Conservation (phyloP, 2,113 vertebrate genomes). For the Azemiops feae region DNA sequence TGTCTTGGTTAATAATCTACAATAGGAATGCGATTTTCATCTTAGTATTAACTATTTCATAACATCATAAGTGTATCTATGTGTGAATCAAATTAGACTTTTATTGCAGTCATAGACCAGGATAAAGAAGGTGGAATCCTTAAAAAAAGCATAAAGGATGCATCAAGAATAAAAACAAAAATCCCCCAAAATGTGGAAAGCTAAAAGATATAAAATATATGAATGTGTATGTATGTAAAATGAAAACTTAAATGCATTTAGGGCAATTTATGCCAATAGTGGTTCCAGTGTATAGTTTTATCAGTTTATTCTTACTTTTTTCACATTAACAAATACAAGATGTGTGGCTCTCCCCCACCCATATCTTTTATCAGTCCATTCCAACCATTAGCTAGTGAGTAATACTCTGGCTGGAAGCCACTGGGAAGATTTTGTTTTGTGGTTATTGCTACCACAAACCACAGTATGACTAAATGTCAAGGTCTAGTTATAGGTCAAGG, state of each 20-base stretch:
- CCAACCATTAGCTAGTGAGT: constrained; percentile 69
- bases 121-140: neutral
- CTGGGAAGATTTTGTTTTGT: constrained; percentile 71
- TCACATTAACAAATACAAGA: constrained; percentile 39
- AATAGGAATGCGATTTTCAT: neutral
- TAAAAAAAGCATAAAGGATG: neutral
- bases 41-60: neutral
- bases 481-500: constrained; percentile 71
- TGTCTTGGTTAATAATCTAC: neutral
- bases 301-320: constrained; percentile 29
- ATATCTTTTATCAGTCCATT: constrained; percentile 58
- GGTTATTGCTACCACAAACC: constrained; percentile 73
- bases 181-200: neutral
- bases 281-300: neutral
- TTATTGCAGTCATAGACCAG: neutral
- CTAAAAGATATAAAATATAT: neutral
- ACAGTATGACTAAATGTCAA: constrained; percentile 60
- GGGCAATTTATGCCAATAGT: constrained; percentile 3
- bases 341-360: constrained; percentile 18
- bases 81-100: neutral
- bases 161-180: neutral
- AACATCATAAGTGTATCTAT: neutral
- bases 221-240: neutral
- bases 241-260: neutral
- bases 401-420: constrained; percentile 52